These are phyloP conservation scores for Lathronympha strigana DNA, from an alignment of 2,888 invertebrate genomes.

Conservation along the genomic window DNA sequence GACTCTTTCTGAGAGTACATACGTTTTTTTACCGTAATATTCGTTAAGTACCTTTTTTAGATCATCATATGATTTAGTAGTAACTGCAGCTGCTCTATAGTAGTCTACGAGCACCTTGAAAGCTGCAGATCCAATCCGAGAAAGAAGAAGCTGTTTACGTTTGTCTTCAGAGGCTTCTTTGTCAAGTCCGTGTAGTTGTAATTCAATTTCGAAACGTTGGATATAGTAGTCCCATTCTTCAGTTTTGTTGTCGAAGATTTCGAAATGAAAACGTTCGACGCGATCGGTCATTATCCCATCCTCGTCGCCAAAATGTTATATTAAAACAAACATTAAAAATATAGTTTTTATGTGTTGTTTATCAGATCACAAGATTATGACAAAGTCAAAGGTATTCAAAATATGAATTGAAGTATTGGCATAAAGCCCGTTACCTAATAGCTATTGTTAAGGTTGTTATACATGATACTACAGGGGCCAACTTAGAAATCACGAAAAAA, in stretches of 20 bases:
- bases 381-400: too few species aligned
- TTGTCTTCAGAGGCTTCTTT: not conserved
- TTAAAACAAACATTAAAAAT: too few species aligned
- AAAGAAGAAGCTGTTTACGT: slow-evolving; percentile 4
- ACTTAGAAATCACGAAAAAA: too few species aligned
- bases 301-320: slow-evolving; percentile 5
- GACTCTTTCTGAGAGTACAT: slow-evolving; percentile 7
- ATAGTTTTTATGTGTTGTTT: too few species aligned
- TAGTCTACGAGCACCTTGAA: slow-evolving; percentile 12
- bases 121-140: not conserved
- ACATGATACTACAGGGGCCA: too few species aligned
- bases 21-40: not conserved
- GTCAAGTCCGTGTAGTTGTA: not conserved
- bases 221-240: slow-evolving; percentile 10
- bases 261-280: not conserved
- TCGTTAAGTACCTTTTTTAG: not conserved
- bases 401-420: too few species aligned
- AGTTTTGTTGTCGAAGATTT: not conserved
- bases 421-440: too few species aligned
- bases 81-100: not conserved
- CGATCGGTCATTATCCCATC: not conserved
- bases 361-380: too few species aligned
- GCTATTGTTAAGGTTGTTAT: too few species aligned
- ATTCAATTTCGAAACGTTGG: slow-evolving; percentile 7
- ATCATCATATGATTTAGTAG: not conserved